A percentile compares a stretch with the other conserved stretches of the same genome.
Evolutionary conservation across 2,888 invertebrate genomes (phyloP).

Genomic region (Clistopyga incitator): DNA sequence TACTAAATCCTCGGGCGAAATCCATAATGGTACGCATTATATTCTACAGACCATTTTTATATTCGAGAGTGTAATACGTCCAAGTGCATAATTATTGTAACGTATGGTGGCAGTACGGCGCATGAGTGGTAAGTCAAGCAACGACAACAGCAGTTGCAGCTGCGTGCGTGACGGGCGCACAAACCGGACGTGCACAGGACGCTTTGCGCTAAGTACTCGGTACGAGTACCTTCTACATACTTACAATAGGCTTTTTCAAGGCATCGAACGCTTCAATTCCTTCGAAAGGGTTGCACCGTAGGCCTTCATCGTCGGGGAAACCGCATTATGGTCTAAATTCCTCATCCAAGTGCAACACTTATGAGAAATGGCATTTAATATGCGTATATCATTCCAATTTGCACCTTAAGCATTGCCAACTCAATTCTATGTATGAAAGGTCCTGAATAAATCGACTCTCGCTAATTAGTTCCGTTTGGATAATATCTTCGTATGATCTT

Average conservation of each 20-base stretch:
- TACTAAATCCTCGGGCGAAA: conserved; percentile 41
- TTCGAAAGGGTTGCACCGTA: conserved; percentile 9
- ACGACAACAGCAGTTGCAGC: conserved; percentile 42
- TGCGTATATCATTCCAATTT: background rate
- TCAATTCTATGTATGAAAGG: background rate
- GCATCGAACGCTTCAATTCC: conserved; percentile 49
- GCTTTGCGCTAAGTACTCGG: conserved; percentile 12
- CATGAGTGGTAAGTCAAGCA: background rate
- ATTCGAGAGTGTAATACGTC: background rate
- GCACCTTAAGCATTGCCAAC: background rate
- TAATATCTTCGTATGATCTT: background rate
- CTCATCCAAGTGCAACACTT: background rate
- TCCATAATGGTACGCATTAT: conserved; percentile 59
- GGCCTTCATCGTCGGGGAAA: background rate
- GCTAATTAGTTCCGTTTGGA: conserved; percentile 13
- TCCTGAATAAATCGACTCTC: background rate
- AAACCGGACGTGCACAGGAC: conserved; percentile 56
- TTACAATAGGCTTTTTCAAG: background rate
- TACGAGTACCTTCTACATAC: conserved; percentile 19
- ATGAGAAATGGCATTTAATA: background rate
- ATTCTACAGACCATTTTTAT: conserved; percentile 17
- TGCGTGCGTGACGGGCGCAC: conserved; percentile 57
- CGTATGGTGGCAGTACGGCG: conserved; percentile 17
- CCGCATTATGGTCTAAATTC: background rate
- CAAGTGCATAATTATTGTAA: conserved; percentile 12